Conservation (phyloP, 2,113 vertebrate genomes). For the Paraplagusia blochii region DNA sequence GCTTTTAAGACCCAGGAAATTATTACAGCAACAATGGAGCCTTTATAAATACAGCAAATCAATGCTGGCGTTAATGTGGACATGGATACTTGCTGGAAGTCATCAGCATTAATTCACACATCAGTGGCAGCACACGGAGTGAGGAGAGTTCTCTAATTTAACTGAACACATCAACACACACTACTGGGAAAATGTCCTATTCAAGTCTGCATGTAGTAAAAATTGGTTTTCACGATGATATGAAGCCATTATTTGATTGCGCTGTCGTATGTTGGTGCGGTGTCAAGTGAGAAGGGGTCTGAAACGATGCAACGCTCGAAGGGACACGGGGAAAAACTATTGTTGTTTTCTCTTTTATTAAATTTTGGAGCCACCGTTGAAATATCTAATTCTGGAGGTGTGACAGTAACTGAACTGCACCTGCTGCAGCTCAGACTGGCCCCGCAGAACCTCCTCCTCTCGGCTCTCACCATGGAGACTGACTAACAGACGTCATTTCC, state of each 20-base stretch:
- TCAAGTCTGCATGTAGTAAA: not conserved
- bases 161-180: conserved; percentile 32
- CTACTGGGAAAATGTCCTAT: too few relatives aligned
- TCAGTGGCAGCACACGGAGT: conserved; percentile 58
- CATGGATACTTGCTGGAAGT: conserved; percentile 41
- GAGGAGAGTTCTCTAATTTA: conserved; percentile 58
- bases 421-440: conserved; percentile 30
- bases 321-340: conserved; percentile 12
- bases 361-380: conserved; percentile 22
- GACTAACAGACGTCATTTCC: conserved; percentile 32
- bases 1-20: too few relatives aligned
- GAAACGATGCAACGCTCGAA: conserved; percentile 36
- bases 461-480: conserved; percentile 44
- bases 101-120: conserved; percentile 58
- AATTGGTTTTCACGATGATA: not conserved
- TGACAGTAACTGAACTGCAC: conserved; percentile 32
- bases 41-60: too few relatives aligned
- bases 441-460: conserved; percentile 42
- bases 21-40: too few relatives aligned
- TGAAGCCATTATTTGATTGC: not conserved
- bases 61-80: conserved; percentile 18
- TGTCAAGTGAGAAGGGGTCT: conserved; percentile 39
- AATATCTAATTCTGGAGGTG: conserved; percentile 50
- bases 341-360: conserved; percentile 9
- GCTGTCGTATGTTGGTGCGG: conserved; percentile 22